Percentiles rank a stretch among this genome's conserved stretches.
Conservation (phyloP, 2,888 invertebrate genomes). For the Disparrhopalites patrizii region DNA sequence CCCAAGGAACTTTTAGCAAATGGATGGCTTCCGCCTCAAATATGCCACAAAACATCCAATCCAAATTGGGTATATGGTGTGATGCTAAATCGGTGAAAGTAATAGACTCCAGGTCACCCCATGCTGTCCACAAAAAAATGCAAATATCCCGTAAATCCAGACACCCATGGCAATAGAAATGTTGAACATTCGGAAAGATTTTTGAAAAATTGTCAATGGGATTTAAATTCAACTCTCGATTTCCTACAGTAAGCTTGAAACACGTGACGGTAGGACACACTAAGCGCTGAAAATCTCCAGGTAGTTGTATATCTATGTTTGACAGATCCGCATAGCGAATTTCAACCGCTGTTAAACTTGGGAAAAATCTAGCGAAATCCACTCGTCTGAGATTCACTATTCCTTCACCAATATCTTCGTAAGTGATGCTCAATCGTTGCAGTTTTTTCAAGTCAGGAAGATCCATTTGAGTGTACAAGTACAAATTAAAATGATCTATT, state of each 20-base stretch:
- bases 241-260: not conserved
- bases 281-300: constrained; percentile 3
- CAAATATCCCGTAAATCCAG: constrained; percentile 1
- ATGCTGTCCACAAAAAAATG: not conserved
- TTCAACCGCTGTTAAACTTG: not conserved
- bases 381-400: not conserved
- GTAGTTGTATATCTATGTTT: not conserved
- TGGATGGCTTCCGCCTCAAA: not conserved
- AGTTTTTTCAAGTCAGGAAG: not conserved
- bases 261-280: not conserved
- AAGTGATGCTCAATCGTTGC: not conserved
- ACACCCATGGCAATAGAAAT: not conserved
- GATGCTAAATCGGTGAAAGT: not conserved
- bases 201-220: constrained; percentile 2
- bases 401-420: not conserved
- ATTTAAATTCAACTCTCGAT: not conserved
- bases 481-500: constrained; percentile 7
- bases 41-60: constrained; percentile 3
- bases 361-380: not conserved
- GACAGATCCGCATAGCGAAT: not conserved
- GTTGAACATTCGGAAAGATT: constrained; percentile 6
- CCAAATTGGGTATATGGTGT: not conserved
- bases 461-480: not conserved
- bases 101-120: not conserved
- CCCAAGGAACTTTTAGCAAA: not conserved